Evolutionary conservation across 2,888 invertebrate species (phyloP).

Genomic region (Polyploca ridens): DNA sequence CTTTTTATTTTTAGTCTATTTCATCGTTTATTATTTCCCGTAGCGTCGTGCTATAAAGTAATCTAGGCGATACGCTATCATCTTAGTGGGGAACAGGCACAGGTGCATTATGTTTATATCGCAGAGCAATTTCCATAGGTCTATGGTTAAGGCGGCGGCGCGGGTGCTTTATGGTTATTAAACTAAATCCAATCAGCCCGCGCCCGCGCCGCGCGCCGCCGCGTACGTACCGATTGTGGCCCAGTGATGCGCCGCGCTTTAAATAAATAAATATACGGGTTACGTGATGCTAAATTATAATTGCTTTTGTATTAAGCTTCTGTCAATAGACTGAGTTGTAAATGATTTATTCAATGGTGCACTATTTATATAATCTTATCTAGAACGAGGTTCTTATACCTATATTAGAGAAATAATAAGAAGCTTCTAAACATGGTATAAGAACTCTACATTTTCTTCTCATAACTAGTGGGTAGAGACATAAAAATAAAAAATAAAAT

Average conservation of each 20-base stretch:
- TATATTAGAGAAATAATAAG: background rate
- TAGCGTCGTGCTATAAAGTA: background rate
- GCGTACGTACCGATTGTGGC: background rate
- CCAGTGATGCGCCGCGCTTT: conserved; percentile 12
- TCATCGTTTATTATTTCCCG: background rate
- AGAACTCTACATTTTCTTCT: no score
- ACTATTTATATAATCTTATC: background rate
- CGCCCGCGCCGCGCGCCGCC: conserved; percentile 31
- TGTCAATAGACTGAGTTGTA: background rate
- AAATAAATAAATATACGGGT: conserved; percentile 4
- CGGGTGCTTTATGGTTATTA: conserved; percentile 76
- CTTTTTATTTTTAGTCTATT: background rate
- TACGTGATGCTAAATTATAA: conserved; percentile 7
- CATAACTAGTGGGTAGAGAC: background rate
- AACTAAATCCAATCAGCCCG: conserved; percentile 74
- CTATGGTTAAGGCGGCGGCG: conserved; percentile 38
- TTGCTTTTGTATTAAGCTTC: background rate
- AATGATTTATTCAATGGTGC: conserved; percentile 1
- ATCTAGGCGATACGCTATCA: conserved; percentile 13
- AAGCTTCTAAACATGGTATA: no score
- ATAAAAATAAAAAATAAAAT: conserved; percentile 14
- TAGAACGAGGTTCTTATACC: background rate
- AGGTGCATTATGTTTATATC: conserved; percentile 23
- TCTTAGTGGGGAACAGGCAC: conserved; percentile 13
- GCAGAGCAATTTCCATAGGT: conserved; percentile 40